Conservation (phyloP, 2,797 vertebrate genomes). For the Sebastes taczanowskii region DNA sequence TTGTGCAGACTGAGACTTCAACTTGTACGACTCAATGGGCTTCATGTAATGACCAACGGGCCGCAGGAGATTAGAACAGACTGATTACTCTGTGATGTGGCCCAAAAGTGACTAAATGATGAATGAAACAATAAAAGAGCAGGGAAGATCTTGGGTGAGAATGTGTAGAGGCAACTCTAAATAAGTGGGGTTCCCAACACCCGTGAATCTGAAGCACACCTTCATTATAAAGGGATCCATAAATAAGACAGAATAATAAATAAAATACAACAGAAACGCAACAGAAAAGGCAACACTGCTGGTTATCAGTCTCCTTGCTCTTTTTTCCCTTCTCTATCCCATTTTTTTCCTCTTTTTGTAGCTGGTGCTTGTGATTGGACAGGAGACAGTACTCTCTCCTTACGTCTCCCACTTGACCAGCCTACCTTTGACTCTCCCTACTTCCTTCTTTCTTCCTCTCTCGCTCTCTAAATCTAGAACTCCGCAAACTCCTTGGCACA, state of each 20-base stretch:
- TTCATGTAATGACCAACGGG: constrained; percentile 21
- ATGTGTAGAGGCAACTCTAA: constrained; percentile 59
- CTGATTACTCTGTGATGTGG: constrained; percentile 22
- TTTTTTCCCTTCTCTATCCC: constrained; percentile 47
- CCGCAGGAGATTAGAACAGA: constrained; percentile 24
- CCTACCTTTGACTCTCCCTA: constrained; percentile 65
- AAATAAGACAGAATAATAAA: constrained; percentile 73
- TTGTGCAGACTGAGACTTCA: constrained; percentile 23
- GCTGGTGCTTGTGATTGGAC: constrained; percentile 79
- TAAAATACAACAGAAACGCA: constrained; percentile 67
- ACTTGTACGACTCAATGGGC: constrained; percentile 13
- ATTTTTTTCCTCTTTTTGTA: constrained; percentile 40
- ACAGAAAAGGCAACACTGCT: constrained; percentile 84
- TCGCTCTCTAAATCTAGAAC: constrained; percentile 83
- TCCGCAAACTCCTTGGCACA: constrained; percentile 94
- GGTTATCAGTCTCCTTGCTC: constrained; percentile 72
- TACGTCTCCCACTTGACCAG: constrained; percentile 66
- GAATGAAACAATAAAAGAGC: constrained; percentile 30
- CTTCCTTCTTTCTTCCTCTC: constrained; percentile 45
- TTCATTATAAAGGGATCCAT: constrained; percentile 75
- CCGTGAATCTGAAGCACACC: constrained; percentile 59
- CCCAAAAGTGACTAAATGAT: constrained; percentile 21
- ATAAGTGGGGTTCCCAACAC: constrained; percentile 50
- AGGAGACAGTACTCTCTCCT: constrained; percentile 71
- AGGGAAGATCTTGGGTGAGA: constrained; percentile 43